Evolutionary conservation across 2,888 invertebrate genomes (phyloP).

Genomic region (Noctuana brunneofusca): DNA sequence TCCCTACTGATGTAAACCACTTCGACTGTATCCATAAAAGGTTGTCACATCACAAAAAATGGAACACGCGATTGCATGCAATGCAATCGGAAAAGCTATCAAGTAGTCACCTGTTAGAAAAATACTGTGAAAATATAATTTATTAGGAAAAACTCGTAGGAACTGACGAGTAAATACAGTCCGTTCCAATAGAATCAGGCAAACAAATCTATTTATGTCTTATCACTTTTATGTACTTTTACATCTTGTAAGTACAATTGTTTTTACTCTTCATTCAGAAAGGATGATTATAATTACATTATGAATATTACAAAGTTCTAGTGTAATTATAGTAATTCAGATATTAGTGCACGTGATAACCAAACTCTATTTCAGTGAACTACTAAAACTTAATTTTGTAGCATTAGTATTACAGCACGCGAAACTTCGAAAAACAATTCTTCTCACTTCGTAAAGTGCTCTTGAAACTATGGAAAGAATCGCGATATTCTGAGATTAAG

Average conservation of each 20-base stretch:
- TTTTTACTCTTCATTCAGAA: too few relatives aligned
- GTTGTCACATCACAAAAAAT: conserved; percentile 3
- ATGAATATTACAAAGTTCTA: too few relatives aligned
- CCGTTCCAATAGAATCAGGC: neutral
- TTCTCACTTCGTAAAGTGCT: neutral
- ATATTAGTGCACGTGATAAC: too few relatives aligned
- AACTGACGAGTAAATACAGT: neutral
- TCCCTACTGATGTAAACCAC: neutral
- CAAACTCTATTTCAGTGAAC: too few relatives aligned
- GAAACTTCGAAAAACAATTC: neutral
- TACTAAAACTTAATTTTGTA: too few relatives aligned
- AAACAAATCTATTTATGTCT: too few relatives aligned
- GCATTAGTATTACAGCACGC: neutral
- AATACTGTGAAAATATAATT: neutral
- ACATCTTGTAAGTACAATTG: too few relatives aligned
- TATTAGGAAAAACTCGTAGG: neutral
- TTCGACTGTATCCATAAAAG: neutral
- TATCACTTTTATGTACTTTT: too few relatives aligned
- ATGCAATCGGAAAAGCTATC: neutral
- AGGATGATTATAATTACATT: too few relatives aligned
- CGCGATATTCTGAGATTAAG: conserved; percentile 8
- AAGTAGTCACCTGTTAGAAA: neutral
- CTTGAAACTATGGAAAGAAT: conserved; percentile 9
- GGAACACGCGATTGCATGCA: conserved; percentile 2
- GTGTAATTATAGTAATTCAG: too few relatives aligned